These are phyloP conservation scores for Cheiracanthium punctorium DNA, from an alignment of 2,888 invertebrate species.

Conservation along the genomic window DNA sequence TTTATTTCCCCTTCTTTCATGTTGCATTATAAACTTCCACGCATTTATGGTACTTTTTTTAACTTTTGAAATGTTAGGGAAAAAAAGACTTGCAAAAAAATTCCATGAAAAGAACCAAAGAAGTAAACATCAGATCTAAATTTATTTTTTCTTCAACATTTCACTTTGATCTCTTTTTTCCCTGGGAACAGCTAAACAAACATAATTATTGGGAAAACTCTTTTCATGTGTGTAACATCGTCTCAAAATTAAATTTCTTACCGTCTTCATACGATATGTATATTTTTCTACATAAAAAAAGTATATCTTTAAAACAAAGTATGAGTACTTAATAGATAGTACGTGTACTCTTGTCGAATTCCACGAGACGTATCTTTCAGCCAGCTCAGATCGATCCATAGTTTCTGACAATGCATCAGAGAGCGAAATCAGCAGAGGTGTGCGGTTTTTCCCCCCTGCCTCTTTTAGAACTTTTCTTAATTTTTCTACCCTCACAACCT, in stretches of 20 bases:
- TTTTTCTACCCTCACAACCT: neutral
- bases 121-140: no score
- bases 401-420: slow-evolving; percentile 34
- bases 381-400: slow-evolving; percentile 65
- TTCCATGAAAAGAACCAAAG: no score
- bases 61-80: no score
- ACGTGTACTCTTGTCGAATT: slow-evolving; percentile 40
- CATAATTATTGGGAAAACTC: neutral
- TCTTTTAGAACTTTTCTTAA: neutral
- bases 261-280: neutral
- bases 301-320: slow-evolving; percentile 10
- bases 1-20: no score
- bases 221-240: neutral
- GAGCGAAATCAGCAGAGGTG: slow-evolving; percentile 25
- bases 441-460: neutral
- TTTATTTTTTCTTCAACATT: neutral
- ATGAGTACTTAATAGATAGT: slow-evolving; percentile 31
- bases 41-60: no score
- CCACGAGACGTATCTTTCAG: slow-evolving; percentile 45
- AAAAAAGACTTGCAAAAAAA: no score
- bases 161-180: neutral
- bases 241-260: neutral
- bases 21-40: no score
- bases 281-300: slow-evolving; percentile 30
- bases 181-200: neutral